Conservation (phyloP, 2,113 vertebrate genomes). For the Anoura caudifer region DNA sequence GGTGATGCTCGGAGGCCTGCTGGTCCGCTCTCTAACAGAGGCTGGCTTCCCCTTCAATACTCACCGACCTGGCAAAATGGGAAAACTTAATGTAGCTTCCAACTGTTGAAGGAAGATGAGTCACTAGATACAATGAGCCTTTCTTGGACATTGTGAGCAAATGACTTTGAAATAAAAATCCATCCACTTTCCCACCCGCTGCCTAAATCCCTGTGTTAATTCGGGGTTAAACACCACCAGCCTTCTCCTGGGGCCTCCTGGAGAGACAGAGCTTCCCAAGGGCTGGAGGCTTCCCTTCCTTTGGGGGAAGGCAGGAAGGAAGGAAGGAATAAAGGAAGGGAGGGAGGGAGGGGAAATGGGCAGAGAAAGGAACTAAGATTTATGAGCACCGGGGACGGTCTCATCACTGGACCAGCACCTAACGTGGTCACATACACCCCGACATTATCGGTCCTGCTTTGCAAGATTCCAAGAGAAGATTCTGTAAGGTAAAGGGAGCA, state of each 20-base stretch:
- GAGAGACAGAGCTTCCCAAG: neutral
- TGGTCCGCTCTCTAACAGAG: neutral
- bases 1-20: neutral
- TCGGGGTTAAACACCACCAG: neutral
- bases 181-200: neutral
- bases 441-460: neutral
- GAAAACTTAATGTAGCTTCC: constrained; percentile 32
- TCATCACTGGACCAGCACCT: neutral
- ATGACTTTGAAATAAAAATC: constrained; percentile 46
- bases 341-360: neutral
- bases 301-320: neutral
- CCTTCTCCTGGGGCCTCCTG: neutral
- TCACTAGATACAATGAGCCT: constrained; percentile 10
- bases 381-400: neutral
- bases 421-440: neutral
- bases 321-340: no score
- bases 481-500: neutral
- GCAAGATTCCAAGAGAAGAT: neutral
- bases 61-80: neutral
- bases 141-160: constrained; percentile 9
- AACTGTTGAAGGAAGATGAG: constrained; percentile 18
- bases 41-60: neutral
- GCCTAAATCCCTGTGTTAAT: neutral
- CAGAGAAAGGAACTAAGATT: neutral
- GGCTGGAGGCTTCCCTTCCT: neutral